phyloP scores from a whole-genome alignment of 2,888 invertebrate genomes.

The Gari tellinella region DNA sequence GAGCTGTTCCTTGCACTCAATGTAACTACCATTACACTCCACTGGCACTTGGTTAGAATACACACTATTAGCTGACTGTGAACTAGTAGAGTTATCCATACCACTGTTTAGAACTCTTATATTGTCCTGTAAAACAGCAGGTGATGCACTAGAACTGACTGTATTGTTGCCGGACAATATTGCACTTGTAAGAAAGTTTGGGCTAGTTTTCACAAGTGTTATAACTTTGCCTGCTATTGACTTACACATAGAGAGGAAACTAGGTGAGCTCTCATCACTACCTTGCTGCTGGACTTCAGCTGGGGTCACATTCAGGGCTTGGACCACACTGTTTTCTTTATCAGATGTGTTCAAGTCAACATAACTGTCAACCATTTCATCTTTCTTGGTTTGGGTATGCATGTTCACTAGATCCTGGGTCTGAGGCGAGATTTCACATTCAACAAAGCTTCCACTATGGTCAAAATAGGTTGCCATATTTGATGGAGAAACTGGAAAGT shows the following conservation, averaged over 20 bases:
- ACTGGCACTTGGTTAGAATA: not conserved
- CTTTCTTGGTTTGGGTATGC: not conserved
- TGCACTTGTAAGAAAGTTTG: conserved; percentile 30
- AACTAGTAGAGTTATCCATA: no score
- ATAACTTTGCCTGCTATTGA: conserved; percentile 59
- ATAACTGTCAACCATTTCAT: not conserved
- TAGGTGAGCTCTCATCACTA: conserved; percentile 30
- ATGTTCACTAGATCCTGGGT: not conserved
- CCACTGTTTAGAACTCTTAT: no score
- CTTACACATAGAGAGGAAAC: conserved; percentile 53
- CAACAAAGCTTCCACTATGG: conserved; percentile 9
- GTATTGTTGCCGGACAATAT: no score
- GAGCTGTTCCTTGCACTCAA: not conserved
- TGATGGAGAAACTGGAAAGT: conserved; percentile 45
- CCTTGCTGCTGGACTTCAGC: conserved; percentile 3
- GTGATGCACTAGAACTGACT: no score
- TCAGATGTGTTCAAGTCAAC: not conserved
- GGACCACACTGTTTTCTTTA: not conserved
- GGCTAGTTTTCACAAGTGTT: conserved; percentile 56
- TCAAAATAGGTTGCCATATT: not conserved
- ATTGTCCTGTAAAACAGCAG: no score
- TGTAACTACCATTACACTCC: not conserved
- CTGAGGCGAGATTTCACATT: not conserved
- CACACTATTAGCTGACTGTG: no score
- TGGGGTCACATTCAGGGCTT: not conserved